Conservation (phyloP, 2,113 vertebrate genomes). For the Pavo muticus region DNA sequence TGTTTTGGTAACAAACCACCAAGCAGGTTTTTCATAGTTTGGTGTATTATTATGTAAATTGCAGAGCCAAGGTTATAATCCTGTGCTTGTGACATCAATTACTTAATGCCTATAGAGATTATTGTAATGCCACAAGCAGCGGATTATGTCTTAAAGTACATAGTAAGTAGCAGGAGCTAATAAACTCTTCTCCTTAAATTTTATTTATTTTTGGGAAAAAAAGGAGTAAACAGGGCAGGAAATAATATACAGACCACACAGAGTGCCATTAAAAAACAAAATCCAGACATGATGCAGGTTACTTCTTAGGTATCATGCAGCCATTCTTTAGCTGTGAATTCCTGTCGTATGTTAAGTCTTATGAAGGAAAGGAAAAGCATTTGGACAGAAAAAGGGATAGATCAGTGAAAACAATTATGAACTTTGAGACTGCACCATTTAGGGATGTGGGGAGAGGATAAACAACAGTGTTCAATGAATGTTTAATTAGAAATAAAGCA, state of each 20-base stretch:
- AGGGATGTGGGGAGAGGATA: neutral
- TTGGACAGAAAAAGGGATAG: constrained; percentile 12
- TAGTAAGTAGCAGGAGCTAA: constrained; percentile 57
- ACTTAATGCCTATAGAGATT: constrained; percentile 65
- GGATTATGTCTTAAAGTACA: constrained; percentile 53
- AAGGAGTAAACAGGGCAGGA: constrained; percentile 32
- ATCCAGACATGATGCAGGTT: neutral
- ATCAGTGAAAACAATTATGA: constrained; percentile 46
- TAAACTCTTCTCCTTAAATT: constrained; percentile 42
- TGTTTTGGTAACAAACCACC: constrained; percentile 51
- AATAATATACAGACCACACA: constrained; percentile 22
- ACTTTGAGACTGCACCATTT: constrained; percentile 22
- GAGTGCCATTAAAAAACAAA: constrained; percentile 17
- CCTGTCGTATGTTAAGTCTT: neutral
- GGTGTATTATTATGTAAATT: constrained; percentile 63
- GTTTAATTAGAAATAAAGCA: constrained; percentile 68
- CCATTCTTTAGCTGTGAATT: constrained; percentile 7
- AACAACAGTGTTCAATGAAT: constrained; percentile 18
- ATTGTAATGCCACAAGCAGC: constrained; percentile 48
- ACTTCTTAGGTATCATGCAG: neutral
- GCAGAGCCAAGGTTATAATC: constrained; percentile 60
- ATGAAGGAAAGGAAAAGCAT: neutral
- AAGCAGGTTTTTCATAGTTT: constrained; percentile 35
- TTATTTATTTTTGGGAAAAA: constrained; percentile 34
- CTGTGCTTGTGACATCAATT: constrained; percentile 61